Evolutionary conservation across 2,797 vertebrate genomes (phyloP), one percentile per base, ranked within the genome.

Genomic region (Hemibagrus guttatus): DNA sequence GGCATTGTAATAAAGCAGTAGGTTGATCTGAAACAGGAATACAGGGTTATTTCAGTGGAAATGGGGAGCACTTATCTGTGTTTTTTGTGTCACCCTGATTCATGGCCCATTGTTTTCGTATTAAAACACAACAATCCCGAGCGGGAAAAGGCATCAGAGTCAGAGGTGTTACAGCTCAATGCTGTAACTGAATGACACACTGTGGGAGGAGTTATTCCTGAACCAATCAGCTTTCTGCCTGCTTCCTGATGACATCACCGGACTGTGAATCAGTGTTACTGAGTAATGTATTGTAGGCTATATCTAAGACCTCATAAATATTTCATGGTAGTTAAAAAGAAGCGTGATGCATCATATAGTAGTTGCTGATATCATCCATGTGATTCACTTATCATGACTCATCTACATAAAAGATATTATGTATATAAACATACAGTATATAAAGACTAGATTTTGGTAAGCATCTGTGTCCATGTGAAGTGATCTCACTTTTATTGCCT

Each of bases 211-310:
- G 19, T 39, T 52, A 61, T 63, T 58, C 59, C 80, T 13, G 80
- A 78, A 59, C 83, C 75, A 56, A n/a, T 80, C 81, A 81, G 74
- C 35, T 68, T 58, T 86, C 71, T 81, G 86, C 88, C 89, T 90
- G 88, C 87, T 81, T 64, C 54, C 13, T 74, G 66, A 80, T 91
- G 87, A 92, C 88, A 91, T 93, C 91, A 91, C 78, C 79, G 64
- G 66, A 52, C 71, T 83, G 54, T 75, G 85, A 59, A 75, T 84
- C 58, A 82, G 79, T 39, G 17, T 63, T 7, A 28, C 12, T 71
- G 6, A 66, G 63, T 83, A 59, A 85, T 81, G 26, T 58, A 81
- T 84, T 39, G 35, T 4, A 39, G 71, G 9, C 74, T 54, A 31
- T 58, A 75, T 81, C 13, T 81, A 14, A 42, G 31, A 79, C 69